Evolutionary conservation across 2,888 invertebrate genomes (phyloP).

Genomic region (Margaritifera margaritifera): DNA sequence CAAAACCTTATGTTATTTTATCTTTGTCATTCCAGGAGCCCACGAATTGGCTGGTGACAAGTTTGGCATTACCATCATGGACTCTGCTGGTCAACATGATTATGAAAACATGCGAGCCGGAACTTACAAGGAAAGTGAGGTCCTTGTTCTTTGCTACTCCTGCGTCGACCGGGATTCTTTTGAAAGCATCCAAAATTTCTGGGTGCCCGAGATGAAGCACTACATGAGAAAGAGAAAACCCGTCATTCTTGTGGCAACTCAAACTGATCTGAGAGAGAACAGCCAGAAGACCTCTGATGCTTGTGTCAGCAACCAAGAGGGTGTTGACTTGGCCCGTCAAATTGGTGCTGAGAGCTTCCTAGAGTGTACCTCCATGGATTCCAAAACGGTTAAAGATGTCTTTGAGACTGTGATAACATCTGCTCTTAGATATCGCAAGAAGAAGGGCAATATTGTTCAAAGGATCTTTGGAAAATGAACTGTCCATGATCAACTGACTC

Average conservation of each 20-base stretch:
- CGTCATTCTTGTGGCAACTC: conserved; percentile 57
- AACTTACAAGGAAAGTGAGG: conserved; percentile 54
- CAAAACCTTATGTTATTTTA: neutral
- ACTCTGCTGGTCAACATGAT: conserved; percentile 59
- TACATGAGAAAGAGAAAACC: conserved; percentile 46
- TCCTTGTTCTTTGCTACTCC: conserved; percentile 56
- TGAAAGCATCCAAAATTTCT: conserved; percentile 51
- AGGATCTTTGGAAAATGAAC: conserved; percentile 14
- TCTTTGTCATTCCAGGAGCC: conserved; percentile 41
- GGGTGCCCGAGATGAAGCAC: conserved; percentile 57
- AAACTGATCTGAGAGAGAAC: conserved; percentile 47
- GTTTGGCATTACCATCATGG: conserved; percentile 52
- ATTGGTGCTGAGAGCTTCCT: conserved; percentile 46
- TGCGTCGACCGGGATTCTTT: conserved; percentile 54
- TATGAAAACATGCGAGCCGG: conserved; percentile 48
- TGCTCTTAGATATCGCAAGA: conserved; percentile 37
- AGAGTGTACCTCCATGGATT: conserved; percentile 40
- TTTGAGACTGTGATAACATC: conserved; percentile 45
- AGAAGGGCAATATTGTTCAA: conserved; percentile 26
- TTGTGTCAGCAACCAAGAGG: conserved; percentile 28
- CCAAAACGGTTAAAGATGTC: conserved; percentile 35
- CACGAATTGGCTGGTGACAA: conserved; percentile 53
- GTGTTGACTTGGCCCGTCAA: conserved; percentile 32
- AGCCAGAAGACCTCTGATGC: neutral
- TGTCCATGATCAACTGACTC: too few relatives aligned